These are phyloP conservation scores for Maconellicoccus hirsutus DNA, from an alignment of 1,140 invertebrate species.

Conservation along the genomic window DNA sequence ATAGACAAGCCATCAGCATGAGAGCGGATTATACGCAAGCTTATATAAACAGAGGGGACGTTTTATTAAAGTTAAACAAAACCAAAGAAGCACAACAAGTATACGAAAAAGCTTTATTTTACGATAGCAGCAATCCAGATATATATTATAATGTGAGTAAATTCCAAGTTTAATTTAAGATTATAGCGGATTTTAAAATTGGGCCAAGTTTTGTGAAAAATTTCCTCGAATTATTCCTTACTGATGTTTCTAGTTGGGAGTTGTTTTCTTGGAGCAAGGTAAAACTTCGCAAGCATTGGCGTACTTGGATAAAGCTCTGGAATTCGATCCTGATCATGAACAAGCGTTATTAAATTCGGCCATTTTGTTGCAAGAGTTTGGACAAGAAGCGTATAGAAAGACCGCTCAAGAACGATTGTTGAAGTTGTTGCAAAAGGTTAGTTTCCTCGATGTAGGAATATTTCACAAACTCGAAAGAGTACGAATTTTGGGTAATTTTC, in stretches of 20 bases:
- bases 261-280: constrained; percentile 85
- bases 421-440: constrained; percentile 65
- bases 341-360: constrained; percentile 91
- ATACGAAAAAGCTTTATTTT: constrained; percentile 82
- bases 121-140: constrained; percentile 90
- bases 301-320: constrained; percentile 85
- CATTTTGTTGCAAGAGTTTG: constrained; percentile 80
- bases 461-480: too few relatives aligned
- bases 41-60: constrained; percentile 92
- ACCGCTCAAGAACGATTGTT: constrained; percentile 65
- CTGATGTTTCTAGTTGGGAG: constrained; percentile 58
- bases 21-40: constrained; percentile 92
- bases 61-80: constrained; percentile 87
- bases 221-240: too few relatives aligned
- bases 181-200: not conserved
- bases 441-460: not conserved
- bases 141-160: constrained; percentile 89
- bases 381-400: constrained; percentile 61
- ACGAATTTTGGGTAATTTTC: too few relatives aligned
- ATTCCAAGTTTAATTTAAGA: not conserved
- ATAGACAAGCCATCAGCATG: constrained; percentile 92
- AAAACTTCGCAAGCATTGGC: constrained; percentile 79
- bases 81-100: constrained; percentile 90
- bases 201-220: too few relatives aligned
- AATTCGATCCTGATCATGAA: constrained; percentile 86